Conservation (phyloP, 2,113 vertebrate genomes). For the Mola mola region DNA sequence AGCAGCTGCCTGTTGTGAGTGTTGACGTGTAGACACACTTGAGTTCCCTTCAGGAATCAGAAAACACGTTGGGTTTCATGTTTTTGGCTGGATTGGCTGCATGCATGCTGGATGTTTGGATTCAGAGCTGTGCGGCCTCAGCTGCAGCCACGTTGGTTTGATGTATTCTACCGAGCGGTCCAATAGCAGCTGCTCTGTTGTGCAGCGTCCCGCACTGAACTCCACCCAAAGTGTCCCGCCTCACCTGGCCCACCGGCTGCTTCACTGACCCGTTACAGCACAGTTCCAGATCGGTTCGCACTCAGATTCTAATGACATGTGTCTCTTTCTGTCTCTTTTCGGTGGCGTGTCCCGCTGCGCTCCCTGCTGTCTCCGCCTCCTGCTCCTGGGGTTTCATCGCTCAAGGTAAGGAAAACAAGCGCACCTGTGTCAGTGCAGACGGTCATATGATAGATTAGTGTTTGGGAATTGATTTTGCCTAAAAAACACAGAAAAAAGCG, state of each 20-base stretch:
- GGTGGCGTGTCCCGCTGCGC: constrained; percentile 26
- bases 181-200: not conserved
- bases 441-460: no score
- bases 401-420: constrained; percentile 56
- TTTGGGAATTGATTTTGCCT: no score
- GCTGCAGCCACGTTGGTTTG: constrained; percentile 20
- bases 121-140: not conserved
- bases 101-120: no score
- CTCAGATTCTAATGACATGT: constrained; percentile 13
- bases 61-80: no score
- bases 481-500: not conserved
- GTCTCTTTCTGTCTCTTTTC: constrained; percentile 12
- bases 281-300: no score
- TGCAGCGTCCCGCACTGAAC: no score
- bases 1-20: no score
- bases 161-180: constrained; percentile 27
- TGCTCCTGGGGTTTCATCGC: not conserved
- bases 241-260: not conserved
- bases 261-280: not conserved
- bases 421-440: no score
- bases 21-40: no score
- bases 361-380: not conserved
- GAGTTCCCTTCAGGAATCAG: no score
- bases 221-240: no score
- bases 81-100: no score